These are phyloP conservation scores for Megalops cyprinoides DNA, from an alignment of 2,797 vertebrate genomes.

Conservation along the genomic window DNA sequence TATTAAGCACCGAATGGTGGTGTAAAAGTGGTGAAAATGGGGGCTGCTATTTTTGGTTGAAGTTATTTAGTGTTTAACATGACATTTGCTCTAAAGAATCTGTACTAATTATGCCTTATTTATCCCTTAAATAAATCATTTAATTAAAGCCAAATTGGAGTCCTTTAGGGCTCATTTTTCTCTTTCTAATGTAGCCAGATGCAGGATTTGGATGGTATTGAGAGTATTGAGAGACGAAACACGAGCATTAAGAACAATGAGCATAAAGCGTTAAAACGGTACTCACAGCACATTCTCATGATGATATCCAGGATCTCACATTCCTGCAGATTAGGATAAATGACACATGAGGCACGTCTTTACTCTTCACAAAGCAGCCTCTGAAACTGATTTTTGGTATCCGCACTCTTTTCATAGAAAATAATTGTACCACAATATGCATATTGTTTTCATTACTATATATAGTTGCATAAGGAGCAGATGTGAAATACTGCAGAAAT, in stretches of 20 bases:
- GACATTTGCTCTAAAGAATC: too few species aligned
- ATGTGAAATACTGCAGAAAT: neutral
- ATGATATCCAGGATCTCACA: conserved; percentile 98
- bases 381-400: neutral
- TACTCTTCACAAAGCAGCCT: neutral
- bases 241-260: too few species aligned
- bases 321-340: conserved; percentile 73
- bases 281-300: conserved; percentile 99
- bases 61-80: neutral
- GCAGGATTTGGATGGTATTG: neutral
- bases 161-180: neutral
- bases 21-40: too few species aligned
- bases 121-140: too few species aligned
- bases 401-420: neutral
- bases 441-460: conserved; percentile 1
- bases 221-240: neutral
- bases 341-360: neutral
- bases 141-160: too few species aligned
- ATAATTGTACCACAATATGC: neutral
- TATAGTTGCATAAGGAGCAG: neutral
- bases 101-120: too few species aligned
- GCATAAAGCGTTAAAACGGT: conserved; percentile 16
- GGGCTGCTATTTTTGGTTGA: neutral
- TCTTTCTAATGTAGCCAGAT: neutral
- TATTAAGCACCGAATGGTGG: too few species aligned